Evolutionary conservation across 2,113 vertebrate genomes (phyloP).

Genomic region (Muntiacus reevesi): DNA sequence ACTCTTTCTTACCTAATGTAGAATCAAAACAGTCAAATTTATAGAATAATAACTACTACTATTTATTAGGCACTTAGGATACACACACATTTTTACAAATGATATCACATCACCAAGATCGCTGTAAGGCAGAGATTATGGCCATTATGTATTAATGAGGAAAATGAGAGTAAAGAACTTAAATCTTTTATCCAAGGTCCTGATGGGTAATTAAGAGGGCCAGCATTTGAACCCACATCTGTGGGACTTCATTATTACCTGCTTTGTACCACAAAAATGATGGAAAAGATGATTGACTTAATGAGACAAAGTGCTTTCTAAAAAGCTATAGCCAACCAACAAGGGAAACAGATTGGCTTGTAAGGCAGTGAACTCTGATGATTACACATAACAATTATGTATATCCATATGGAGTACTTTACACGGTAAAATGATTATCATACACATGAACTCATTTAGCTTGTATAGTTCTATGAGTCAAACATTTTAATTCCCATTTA

Average conservation of each 20-base stretch:
- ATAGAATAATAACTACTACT: not conserved
- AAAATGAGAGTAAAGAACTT: not conserved
- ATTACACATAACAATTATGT: not conserved
- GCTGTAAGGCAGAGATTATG: not conserved
- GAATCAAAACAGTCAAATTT: not conserved
- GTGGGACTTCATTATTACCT: not conserved
- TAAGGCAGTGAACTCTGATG: not conserved
- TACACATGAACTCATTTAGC: not conserved
- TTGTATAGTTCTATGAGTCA: not conserved
- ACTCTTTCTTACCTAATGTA: not conserved
- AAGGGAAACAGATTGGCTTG: not conserved
- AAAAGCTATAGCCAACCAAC: not conserved
- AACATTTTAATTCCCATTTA: not conserved
- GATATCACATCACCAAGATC: not conserved
- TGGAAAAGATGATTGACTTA: not conserved
- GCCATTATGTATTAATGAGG: not conserved
- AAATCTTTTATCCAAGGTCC: not conserved
- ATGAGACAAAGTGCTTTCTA: not conserved
- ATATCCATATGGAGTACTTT: not conserved
- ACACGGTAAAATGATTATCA: not conserved
- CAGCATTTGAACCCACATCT: not conserved
- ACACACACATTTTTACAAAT: not conserved
- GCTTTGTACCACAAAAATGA: not conserved
- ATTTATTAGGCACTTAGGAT: not conserved
- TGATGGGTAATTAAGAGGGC: not conserved